Percentiles rank a stretch among this genome's conserved stretches.
These are phyloP conservation scores for Cerastis leucographa DNA, from an alignment of 2,888 invertebrate genomes.

Conservation along the genomic window DNA sequence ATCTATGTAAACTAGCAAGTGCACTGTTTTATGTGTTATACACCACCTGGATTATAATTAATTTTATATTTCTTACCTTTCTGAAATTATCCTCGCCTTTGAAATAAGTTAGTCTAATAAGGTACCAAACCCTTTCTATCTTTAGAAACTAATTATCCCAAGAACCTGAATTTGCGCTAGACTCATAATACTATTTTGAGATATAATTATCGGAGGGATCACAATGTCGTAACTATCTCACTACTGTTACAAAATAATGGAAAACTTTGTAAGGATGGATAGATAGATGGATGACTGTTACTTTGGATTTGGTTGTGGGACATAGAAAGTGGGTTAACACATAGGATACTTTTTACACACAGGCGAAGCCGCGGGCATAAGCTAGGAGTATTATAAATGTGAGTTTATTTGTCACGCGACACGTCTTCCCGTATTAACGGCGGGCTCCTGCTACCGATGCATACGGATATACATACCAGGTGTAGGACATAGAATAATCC, in stretches of 20 bases:
- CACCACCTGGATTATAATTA: not conserved
- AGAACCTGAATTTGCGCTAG: not conserved
- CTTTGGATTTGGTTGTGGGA: not conserved
- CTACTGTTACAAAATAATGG: not conserved
- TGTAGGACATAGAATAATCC: not conserved
- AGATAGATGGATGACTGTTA: not conserved
- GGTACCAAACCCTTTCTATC: slow-evolving; percentile 1
- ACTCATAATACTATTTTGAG: not conserved
- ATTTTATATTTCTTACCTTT: not conserved
- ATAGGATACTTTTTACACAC: too few species aligned
- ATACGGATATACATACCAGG: too few species aligned
- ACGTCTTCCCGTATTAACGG: too few species aligned
- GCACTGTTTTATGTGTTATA: not conserved
- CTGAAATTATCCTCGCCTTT: not conserved
- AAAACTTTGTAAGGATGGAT: not conserved
- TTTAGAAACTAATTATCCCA: not conserved
- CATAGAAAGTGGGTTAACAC: too few species aligned
- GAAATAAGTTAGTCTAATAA: not conserved
- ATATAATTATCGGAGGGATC: not conserved
- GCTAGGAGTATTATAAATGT: not conserved
- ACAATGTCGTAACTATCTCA: not conserved
- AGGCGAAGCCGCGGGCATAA: too few species aligned
- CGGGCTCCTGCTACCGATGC: too few species aligned
- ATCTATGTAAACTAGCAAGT: not conserved
- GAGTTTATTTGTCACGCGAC: not conserved